These are phyloP conservation scores for Apis laboriosa DNA, from an alignment of 1,140 invertebrate species.

Conservation along the genomic window DNA sequence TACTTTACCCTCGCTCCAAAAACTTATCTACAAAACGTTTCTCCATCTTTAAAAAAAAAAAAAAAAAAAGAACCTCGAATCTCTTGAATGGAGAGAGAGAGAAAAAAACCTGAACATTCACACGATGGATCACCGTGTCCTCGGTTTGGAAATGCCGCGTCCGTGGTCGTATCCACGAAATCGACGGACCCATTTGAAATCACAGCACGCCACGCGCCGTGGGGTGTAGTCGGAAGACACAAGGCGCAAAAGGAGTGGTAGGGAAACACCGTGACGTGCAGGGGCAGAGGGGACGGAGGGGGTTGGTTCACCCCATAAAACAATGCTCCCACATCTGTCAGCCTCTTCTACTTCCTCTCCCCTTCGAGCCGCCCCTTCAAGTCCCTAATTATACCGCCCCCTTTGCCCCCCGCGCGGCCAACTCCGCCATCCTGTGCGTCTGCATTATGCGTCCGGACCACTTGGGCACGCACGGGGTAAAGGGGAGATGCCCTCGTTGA, in stretches of 20 bases:
- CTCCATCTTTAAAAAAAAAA: too few species aligned
- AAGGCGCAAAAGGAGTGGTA: conserved; percentile 44
- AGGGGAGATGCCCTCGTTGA: conserved; percentile 71
- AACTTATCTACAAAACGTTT: too few species aligned
- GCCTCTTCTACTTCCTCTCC: conserved; percentile 79
- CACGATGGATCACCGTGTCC: conserved; percentile 49
- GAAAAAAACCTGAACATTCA: conserved; percentile 38
- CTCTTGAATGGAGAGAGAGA: neutral
- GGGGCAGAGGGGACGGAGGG: conserved; percentile 26
- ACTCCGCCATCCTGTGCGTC: conserved; percentile 67
- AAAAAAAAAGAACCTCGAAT: too few species aligned
- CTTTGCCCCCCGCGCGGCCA: conserved; percentile 55
- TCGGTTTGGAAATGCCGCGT: conserved; percentile 41
- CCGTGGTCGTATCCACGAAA: conserved; percentile 71
- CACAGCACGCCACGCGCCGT: conserved; percentile 74
- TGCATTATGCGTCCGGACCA: conserved; percentile 80
- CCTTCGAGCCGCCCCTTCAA: conserved; percentile 74
- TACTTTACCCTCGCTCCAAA: too few species aligned
- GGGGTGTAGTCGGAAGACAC: conserved; percentile 63
- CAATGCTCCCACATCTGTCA: conserved; percentile 82
- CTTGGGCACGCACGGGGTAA: conserved; percentile 80
- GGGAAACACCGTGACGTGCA: conserved; percentile 43
- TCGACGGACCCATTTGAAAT: conserved; percentile 77
- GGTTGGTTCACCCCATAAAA: conserved; percentile 77
- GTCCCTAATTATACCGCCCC: conserved; percentile 80